Conservation (phyloP, 1,140 invertebrate genomes). For the Drosophila rhopaloa region DNA sequence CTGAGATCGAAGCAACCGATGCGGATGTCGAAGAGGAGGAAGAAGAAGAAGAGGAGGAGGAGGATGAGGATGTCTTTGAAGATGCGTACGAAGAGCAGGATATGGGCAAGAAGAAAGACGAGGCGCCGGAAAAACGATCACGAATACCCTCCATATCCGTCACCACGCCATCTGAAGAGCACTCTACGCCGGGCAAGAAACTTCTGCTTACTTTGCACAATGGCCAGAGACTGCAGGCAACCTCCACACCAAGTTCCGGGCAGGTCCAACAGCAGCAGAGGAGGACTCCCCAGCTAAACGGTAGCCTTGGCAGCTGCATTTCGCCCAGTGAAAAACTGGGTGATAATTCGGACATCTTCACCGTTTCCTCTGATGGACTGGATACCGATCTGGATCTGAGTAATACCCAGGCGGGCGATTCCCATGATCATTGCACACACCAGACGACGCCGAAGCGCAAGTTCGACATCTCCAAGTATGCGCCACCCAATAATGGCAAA, state of each 20-base stretch:
- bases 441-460: constrained; percentile 74
- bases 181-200: constrained; percentile 44
- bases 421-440: constrained; percentile 53
- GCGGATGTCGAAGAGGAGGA: constrained; percentile 67
- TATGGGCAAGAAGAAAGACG: constrained; percentile 9
- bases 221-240: constrained; percentile 51
- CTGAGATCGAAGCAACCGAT: constrained; percentile 72
- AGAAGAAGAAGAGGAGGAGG: constrained; percentile 51
- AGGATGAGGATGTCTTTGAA: constrained; percentile 61
- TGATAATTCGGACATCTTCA: constrained; percentile 83
- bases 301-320: constrained; percentile 76
- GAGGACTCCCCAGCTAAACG: constrained; percentile 70
- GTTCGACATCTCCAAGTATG: constrained; percentile 78
- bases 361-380: constrained; percentile 79
- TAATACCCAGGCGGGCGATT: constrained; percentile 67
- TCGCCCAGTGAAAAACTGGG: constrained; percentile 79
- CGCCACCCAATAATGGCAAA: constrained; percentile 70
- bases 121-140: constrained; percentile 31
- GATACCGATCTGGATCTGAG: constrained; percentile 82
- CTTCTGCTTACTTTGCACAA: constrained; percentile 54
- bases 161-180: constrained; percentile 10
- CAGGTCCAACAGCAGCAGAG: constrained; percentile 47
- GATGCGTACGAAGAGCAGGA: constrained; percentile 58
- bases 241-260: constrained; percentile 63
- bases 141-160: constrained; percentile 31